Evolutionary conservation across 2,888 invertebrate genomes (phyloP), one percentile per base, ranked within the genome.

Genomic region (Blastobasis adustella): DNA sequence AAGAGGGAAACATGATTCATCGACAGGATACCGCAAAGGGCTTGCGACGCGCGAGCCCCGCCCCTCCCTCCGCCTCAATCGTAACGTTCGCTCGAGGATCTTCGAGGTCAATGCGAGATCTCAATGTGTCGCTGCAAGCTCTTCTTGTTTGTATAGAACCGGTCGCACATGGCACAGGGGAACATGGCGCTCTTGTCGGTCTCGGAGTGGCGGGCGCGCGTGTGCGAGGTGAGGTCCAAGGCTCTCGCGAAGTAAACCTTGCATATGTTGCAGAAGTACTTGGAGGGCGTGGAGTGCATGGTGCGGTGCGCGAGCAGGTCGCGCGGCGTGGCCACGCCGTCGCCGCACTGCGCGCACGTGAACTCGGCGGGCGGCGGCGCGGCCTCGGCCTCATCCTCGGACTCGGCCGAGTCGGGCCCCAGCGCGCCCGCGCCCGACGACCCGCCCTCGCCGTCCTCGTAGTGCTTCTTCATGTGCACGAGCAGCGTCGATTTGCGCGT

Each of bases 401-500:
- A 72, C n/a, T 82, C 80, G 4, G 45, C 23, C 23, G 23, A 23
- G 23, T 23, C 23, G 23, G 23, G 23, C 23, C 23, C 23, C 2
- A 23, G 23, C 23, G 23, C 23, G 23, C 23, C 23, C 23, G 23
- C 23, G 76, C 6, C 64, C 73, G 71, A 66, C 3, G 73, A 76
- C 57, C 78, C 74, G 2, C 80, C 77, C 53, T 83, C 76, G 4
- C 82, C 84, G 23, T 86, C 69, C 38, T 83, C 85, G 66, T 91
- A 90, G 60, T 92, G 91, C 58, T 90, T 85, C 63, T 90, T 90
- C 73, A 92, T 90, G 64, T 93, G 93, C 46, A 91, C 90, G 41
- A 91, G 89, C 37, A 93, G 72, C 0, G 91, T 90, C 5, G 92
- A 92, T 65, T 90, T 90, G 42, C 91, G 86, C 3, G 92, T 91